These are phyloP conservation scores for Parazoanthus atlanticus DNA, from an alignment of 92 coral and sea anemone species.

Conservation along the genomic window DNA sequence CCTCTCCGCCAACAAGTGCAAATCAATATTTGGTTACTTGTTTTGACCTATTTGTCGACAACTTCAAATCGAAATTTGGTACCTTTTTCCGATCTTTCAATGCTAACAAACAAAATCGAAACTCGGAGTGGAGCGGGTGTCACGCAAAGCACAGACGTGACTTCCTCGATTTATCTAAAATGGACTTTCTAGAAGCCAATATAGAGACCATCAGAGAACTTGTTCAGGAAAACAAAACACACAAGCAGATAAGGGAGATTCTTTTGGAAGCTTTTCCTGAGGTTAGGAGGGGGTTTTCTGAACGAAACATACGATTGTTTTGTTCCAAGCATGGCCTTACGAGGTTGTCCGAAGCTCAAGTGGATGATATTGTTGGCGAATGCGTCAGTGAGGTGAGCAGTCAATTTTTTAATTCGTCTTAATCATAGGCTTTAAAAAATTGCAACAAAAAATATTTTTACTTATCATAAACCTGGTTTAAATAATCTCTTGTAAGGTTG, in stretches of 20 bases:
- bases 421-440: background rate
- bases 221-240: constrained; percentile 31
- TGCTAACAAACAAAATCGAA: background rate
- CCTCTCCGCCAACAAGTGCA: background rate
- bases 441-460: background rate
- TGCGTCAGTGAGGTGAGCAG: constrained; percentile 48
- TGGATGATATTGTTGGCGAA: constrained; percentile 41
- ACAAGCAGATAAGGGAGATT: constrained; percentile 32
- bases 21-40: background rate
- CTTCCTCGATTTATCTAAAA: background rate
- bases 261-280: constrained; percentile 47
- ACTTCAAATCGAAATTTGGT: too few relatives aligned
- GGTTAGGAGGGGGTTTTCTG: constrained; percentile 50
- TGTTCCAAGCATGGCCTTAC: constrained; percentile 51
- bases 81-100: background rate
- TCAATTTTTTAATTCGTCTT: background rate
- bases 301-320: constrained; percentile 50
- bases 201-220: constrained; percentile 18
- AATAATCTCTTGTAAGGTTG: constrained; percentile 25
- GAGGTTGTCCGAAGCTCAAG: constrained; percentile 37
- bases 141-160: constrained; percentile 1
- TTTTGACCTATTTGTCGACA: background rate
- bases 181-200: constrained; percentile 13
- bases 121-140: too few relatives aligned
- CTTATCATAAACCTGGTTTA: constrained; percentile 6